Evolutionary conservation across 2,113 vertebrate species (phyloP).

Genomic region (Callipepla squamata): DNA sequence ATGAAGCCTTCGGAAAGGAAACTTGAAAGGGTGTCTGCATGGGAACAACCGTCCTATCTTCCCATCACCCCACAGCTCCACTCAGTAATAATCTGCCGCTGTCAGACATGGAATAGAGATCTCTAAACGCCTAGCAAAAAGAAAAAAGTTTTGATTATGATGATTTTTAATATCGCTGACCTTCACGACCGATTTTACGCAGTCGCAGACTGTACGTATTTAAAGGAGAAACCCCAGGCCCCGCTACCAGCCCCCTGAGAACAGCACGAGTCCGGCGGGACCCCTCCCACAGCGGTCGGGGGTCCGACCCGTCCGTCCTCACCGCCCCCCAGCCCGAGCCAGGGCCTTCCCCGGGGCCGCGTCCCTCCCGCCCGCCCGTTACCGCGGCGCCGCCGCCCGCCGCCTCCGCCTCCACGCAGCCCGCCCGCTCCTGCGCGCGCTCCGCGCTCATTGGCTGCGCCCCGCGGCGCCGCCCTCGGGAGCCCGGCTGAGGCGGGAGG

Average conservation of each 20-base stretch:
- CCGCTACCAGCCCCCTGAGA: background rate
- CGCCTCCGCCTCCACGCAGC: fast-evolving
- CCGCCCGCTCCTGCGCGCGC: background rate
- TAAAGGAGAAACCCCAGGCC: background rate
- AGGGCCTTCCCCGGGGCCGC: fast-evolving
- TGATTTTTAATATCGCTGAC: background rate
- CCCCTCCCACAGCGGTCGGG: too few species aligned
- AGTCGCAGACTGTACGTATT: fast-evolving
- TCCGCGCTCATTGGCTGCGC: background rate
- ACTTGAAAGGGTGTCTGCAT: background rate
- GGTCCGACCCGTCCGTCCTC: too few species aligned
- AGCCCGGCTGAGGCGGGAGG: fast-evolving
- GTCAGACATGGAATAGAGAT: background rate
- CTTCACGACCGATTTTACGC: fast-evolving
- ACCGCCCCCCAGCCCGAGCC: fast-evolving
- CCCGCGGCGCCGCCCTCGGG: fast-evolving
- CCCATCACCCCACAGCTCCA: fast-evolving
- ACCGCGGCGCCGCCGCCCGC: background rate
- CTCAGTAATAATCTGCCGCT: background rate
- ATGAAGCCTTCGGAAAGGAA: background rate
- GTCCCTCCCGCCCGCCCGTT: background rate
- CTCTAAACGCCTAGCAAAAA: background rate
- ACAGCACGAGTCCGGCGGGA: too few species aligned
- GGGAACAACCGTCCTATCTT: fast-evolving
- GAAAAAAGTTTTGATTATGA: background rate